Evolutionary conservation across 1,140 invertebrate genomes (phyloP).

Genomic region (Drosophila burlai): DNA sequence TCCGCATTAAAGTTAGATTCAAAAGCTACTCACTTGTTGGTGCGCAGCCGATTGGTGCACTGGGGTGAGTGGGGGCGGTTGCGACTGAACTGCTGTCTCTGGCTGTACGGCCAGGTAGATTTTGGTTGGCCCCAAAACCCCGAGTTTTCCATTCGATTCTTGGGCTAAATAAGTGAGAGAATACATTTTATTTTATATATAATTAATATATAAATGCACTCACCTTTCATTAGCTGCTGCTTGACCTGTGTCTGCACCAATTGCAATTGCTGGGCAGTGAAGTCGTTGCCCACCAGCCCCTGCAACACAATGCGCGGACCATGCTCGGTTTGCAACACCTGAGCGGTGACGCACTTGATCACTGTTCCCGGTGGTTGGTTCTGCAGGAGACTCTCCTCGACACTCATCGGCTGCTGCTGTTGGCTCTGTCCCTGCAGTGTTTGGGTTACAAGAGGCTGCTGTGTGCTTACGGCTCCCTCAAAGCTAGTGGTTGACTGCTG

Average conservation of each 20-base stretch:
- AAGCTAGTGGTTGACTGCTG: conserved; percentile 30
- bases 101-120: conserved; percentile 94
- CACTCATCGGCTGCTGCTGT: conserved; percentile 85
- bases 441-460: conserved; percentile 31
- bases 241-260: conserved; percentile 95
- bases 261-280: conserved; percentile 91
- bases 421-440: conserved; percentile 46
- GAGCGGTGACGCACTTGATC: conserved; percentile 94
- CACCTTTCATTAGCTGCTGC: conserved; percentile 93
- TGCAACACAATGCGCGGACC: conserved; percentile 94
- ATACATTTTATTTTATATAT: not conserved
- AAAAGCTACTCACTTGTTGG: conserved; percentile 85
- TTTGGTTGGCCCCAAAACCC: conserved; percentile 92
- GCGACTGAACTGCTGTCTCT: conserved; percentile 80
- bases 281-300: conserved; percentile 92
- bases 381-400: conserved; percentile 90
- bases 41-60: conserved; percentile 84
- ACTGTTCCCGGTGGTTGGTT: conserved; percentile 93
- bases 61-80: conserved; percentile 86
- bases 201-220: conserved; percentile 15
- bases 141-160: conserved; percentile 92
- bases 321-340: conserved; percentile 92
- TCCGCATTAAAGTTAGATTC: conserved; percentile 61
- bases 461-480: conserved; percentile 26
- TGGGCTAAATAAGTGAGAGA: conserved; percentile 87